Percentiles rank a stretch among this genome's conserved stretches.
Evolutionary conservation across 1,140 invertebrate species (phyloP).

Genomic region (Anastrepha obliqua): DNA sequence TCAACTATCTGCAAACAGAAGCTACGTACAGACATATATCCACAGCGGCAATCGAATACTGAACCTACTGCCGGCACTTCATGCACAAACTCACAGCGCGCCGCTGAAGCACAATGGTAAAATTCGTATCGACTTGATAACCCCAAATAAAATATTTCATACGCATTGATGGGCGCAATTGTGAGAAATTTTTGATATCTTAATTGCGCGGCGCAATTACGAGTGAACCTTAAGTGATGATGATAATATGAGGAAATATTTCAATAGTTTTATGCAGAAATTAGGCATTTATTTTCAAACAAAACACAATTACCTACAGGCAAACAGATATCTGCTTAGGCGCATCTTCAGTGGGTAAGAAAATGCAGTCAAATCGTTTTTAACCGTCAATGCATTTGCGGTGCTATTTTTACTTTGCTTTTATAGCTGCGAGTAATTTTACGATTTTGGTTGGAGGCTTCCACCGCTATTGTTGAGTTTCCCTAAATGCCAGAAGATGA

Average conservation of each 20-base stretch:
- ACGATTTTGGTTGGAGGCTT: neutral
- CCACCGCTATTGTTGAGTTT: conserved; percentile 3
- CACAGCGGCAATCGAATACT: no score
- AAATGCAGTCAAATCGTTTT: conserved; percentile 16
- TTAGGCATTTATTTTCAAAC: conserved; percentile 35
- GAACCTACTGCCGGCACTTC: no score
- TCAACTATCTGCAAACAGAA: no score
- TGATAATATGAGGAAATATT: neutral
- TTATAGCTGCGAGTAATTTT: conserved; percentile 7
- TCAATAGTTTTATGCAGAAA: conserved; percentile 40
- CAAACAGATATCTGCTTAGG: neutral
- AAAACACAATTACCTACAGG: neutral
- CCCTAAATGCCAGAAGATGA: conserved; percentile 56
- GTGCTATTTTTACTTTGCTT: neutral
- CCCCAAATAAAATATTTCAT: neutral
- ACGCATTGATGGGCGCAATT: neutral
- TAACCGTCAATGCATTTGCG: neutral
- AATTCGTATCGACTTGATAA: no score
- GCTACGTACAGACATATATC: no score
- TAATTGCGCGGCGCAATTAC: conserved; percentile 9
- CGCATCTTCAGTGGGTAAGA: neutral
- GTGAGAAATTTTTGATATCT: conserved; percentile 42
- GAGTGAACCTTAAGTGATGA: neutral
- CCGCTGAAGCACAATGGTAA: no score
- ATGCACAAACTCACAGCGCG: no score